These are phyloP conservation scores for Habropoda laboriosa DNA, from an alignment of 1,140 invertebrate species.

Conservation along the genomic window DNA sequence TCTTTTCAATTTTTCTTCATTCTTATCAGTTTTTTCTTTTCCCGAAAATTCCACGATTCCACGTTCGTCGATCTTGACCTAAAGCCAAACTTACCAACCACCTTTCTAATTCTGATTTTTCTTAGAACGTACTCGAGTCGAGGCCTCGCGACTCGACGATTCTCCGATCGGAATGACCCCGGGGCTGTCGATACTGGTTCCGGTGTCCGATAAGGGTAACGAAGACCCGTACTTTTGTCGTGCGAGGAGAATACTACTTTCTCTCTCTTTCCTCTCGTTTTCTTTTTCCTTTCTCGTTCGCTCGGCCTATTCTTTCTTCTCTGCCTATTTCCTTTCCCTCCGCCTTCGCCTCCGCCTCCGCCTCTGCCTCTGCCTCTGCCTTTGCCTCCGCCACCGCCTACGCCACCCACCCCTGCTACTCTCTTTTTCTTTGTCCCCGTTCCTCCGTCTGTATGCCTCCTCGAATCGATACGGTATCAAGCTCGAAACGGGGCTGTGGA, in stretches of 20 bases:
- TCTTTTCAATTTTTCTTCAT: too few relatives aligned
- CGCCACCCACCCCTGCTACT: neutral
- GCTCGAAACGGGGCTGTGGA: slow-evolving; percentile 55
- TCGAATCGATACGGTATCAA: slow-evolving; percentile 74
- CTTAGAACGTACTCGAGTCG: neutral
- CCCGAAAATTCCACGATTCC: neutral
- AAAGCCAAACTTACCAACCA: neutral
- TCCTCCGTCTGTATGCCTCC: slow-evolving; percentile 37
- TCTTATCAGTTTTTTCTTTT: too few relatives aligned
- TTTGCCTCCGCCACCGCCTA: neutral
- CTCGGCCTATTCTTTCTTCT: slow-evolving; percentile 57
- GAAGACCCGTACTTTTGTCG: slow-evolving; percentile 60
- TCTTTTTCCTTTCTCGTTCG: slow-evolving; percentile 17
- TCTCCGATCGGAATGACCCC: slow-evolving; percentile 57
- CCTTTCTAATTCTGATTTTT: slow-evolving; percentile 41
- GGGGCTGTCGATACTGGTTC: slow-evolving; percentile 59
- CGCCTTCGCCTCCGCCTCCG: neutral
- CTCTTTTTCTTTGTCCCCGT: slow-evolving; percentile 30
- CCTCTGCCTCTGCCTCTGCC: neutral
- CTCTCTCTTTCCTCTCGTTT: slow-evolving; percentile 23
- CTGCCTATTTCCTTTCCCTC: slow-evolving; percentile 44
- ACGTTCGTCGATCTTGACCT: neutral
- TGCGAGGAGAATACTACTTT: slow-evolving; percentile 35
- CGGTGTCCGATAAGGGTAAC: slow-evolving; percentile 64
- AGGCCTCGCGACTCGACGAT: slow-evolving; percentile 29